Conservation (phyloP, 2,797 vertebrate genomes). For the Danio tinwini region DNA sequence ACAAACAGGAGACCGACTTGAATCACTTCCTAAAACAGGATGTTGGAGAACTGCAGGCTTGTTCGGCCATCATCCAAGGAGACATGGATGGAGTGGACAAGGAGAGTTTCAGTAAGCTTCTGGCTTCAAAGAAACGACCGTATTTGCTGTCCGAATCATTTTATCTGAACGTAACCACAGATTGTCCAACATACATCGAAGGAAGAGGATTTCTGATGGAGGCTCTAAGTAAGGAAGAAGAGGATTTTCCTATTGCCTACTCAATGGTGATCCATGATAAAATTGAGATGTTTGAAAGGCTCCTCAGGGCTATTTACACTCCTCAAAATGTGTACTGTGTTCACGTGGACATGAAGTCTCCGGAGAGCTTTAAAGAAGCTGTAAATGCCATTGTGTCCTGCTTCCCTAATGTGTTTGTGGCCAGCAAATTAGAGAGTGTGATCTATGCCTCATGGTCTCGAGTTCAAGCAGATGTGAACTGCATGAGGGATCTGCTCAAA, state of each 20-base stretch:
- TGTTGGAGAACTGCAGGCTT: conserved; percentile 67
- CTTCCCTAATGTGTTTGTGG: conserved; percentile 85
- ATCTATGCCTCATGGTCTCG: conserved; percentile 86
- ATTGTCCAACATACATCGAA: conserved; percentile 76
- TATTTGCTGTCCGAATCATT: conserved; percentile 64
- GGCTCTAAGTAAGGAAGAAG: conserved; percentile 80
- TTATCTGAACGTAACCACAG: conserved; percentile 76
- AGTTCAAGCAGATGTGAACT: conserved; percentile 88
- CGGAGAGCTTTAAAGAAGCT: conserved; percentile 72
- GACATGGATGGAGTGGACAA: conserved; percentile 59
- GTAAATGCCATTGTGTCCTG: conserved; percentile 79
- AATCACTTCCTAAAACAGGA: conserved; percentile 52
- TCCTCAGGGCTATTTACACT: conserved; percentile 81
- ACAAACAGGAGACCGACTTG: neutral
- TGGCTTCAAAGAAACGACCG: conserved; percentile 63
- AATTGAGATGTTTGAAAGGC: conserved; percentile 87
- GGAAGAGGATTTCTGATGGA: conserved; percentile 73
- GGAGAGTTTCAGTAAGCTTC: conserved; percentile 62
- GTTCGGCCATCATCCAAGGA: conserved; percentile 73
- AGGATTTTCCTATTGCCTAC: conserved; percentile 84
- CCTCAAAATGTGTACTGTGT: conserved; percentile 89
- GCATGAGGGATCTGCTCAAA: conserved; percentile 82
- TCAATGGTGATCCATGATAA: conserved; percentile 89
- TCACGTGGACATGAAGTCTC: conserved; percentile 82
- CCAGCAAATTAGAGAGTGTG: conserved; percentile 77